Conservation (phyloP, 2,113 vertebrate genomes). For the Camelus dromedarius region DNA sequence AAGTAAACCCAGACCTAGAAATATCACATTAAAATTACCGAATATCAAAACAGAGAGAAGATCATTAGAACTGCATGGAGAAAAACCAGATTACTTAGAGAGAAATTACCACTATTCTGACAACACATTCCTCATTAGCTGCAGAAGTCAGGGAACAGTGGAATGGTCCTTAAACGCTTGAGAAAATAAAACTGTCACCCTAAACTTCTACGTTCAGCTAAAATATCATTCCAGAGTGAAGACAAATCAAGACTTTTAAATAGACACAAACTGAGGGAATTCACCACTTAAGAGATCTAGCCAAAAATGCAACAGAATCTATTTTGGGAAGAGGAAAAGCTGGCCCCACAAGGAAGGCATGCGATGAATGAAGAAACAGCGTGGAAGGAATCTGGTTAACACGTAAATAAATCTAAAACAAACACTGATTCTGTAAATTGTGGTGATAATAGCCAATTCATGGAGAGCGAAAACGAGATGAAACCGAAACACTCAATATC, state of each 20-base stretch:
- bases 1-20: background rate
- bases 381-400: background rate
- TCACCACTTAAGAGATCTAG: background rate
- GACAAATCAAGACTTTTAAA: background rate
- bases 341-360: background rate
- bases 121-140: background rate
- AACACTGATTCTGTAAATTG: background rate
- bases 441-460: background rate
- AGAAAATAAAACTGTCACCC: background rate
- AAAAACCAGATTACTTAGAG: background rate
- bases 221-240: background rate
- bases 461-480: background rate
- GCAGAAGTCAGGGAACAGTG: background rate
- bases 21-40: background rate
- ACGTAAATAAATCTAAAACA: background rate
- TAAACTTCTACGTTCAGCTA: background rate
- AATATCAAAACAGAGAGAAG: background rate
- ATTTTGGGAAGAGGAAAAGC: background rate
- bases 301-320: background rate
- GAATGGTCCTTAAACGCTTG: background rate
- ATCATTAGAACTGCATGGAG: background rate
- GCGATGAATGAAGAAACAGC: background rate
- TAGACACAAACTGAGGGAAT: background rate
- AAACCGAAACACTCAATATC: background rate
- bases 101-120: background rate